phyloP scores from a whole-genome alignment of 2,113 vertebrate genomes.

The Trematomus loennbergii region DNA sequence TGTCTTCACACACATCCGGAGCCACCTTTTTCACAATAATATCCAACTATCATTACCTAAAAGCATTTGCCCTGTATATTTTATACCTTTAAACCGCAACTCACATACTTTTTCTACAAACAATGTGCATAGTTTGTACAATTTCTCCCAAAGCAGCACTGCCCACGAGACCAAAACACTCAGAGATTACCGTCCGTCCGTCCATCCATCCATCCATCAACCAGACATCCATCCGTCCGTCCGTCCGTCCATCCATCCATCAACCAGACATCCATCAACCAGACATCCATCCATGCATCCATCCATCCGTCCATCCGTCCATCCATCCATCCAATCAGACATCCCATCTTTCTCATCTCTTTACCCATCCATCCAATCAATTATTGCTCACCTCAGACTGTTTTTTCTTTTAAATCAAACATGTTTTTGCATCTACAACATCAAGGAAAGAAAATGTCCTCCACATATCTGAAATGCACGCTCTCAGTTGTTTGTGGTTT shows the following conservation, averaged over 20 bases:
- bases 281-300: constrained; percentile 3
- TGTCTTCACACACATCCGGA: neutral
- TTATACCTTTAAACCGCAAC: constrained; percentile 42
- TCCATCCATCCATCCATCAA: constrained; percentile 12
- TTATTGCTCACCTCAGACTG: constrained; percentile 7
- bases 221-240: constrained; percentile 1
- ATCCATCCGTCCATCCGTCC: constrained; percentile 25
- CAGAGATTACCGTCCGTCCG: constrained; percentile 55
- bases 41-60: constrained; percentile 4
- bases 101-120: constrained; percentile 67
- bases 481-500: neutral
- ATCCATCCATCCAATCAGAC: neutral
- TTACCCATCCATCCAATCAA: neutral
- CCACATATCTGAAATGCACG: neutral
- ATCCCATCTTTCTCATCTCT: too few relatives aligned
- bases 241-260: constrained; percentile 1
- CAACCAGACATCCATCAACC: constrained; percentile 21
- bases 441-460: constrained; percentile 10
- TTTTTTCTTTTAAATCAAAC: constrained; percentile 1
- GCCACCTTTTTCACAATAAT: neutral
- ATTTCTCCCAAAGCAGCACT: constrained; percentile 75
- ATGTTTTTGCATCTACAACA: constrained; percentile 6
- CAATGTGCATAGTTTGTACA: constrained; percentile 77
- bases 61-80: constrained; percentile 25
- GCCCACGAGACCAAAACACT: constrained; percentile 63